Conservation (phyloP, 2,888 invertebrate species). For the Nemotelus nigrinus region DNA sequence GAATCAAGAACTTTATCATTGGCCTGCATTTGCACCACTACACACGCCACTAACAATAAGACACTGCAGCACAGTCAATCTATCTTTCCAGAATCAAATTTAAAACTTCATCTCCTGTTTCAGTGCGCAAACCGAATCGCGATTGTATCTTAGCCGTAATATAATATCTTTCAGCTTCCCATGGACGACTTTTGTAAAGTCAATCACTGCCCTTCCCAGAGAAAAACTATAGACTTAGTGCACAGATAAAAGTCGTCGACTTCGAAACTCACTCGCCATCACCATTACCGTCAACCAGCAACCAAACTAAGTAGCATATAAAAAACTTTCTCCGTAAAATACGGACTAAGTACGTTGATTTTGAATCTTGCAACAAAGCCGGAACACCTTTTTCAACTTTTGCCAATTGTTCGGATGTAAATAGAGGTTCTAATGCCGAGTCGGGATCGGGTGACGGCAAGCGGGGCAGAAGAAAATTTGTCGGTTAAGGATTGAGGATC, state of each 20-base stretch:
- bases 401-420: conserved; percentile 45
- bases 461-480: conserved; percentile 28
- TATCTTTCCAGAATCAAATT: conserved; percentile 5
- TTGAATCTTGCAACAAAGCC: conserved; percentile 41
- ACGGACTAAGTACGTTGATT: conserved; percentile 33
- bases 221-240: conserved; percentile 30
- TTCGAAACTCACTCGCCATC: conserved; percentile 17
- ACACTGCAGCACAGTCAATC: not conserved
- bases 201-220: conserved; percentile 45
- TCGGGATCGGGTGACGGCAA: not conserved
- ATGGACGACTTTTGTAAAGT: conserved; percentile 47
- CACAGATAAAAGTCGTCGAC: conserved; percentile 39
- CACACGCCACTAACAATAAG: too few relatives aligned
- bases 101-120: conserved; percentile 29
- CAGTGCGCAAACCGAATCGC: conserved; percentile 19
- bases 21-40: too few relatives aligned
- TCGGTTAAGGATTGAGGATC: conserved; percentile 44
- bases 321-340: conserved; percentile 45
- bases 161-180: conserved; percentile 42
- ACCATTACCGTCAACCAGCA: too few relatives aligned
- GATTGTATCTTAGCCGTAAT: conserved; percentile 32
- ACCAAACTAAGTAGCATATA: not conserved
- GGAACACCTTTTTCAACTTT: conserved; percentile 45
- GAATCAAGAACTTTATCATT: too few relatives aligned
- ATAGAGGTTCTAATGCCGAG: conserved; percentile 31